Evolutionary conservation across 1,140 invertebrate genomes (phyloP).

Genomic region (Eumeta japonica): DNA sequence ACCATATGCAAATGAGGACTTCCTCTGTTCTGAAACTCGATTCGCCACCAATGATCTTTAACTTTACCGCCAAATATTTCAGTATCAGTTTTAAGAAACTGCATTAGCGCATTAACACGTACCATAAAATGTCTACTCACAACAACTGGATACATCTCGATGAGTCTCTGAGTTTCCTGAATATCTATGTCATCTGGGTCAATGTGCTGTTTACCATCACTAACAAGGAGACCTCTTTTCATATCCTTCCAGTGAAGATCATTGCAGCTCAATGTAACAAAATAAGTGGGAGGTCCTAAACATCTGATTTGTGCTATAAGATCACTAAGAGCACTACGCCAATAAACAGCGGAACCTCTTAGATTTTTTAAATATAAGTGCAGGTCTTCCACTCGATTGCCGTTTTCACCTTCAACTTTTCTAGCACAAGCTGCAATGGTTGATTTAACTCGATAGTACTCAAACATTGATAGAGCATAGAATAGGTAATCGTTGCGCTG

Average conservation of each 20-base stretch:
- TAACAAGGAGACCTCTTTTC: conserved; percentile 24
- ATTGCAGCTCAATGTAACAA: conserved; percentile 35
- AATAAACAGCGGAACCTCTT: too few relatives aligned
- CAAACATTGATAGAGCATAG: conserved; percentile 36
- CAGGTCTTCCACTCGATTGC: conserved; percentile 22
- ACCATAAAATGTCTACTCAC: conserved; percentile 33
- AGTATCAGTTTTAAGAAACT: conserved; percentile 15
- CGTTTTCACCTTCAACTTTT: conserved; percentile 23
- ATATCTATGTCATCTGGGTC: conserved; percentile 20
- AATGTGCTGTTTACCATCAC: conserved; percentile 21
- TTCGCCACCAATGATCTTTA: conserved; percentile 13
- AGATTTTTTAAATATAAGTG: conserved; percentile 25
- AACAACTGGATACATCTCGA: conserved; percentile 27
- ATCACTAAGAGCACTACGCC: too few relatives aligned
- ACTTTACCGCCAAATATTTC: too few relatives aligned
- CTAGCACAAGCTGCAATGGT: conserved; percentile 23
- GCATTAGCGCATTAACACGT: conserved; percentile 32
- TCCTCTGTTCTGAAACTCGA: conserved; percentile 21
- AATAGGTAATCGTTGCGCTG: conserved; percentile 40
- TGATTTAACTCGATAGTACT: conserved; percentile 28
- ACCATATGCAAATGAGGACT: conserved; percentile 23
- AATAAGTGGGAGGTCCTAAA: conserved; percentile 29
- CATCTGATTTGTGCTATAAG: too few relatives aligned
- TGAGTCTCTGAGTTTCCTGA: conserved; percentile 23
- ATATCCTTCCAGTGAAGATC: conserved; percentile 30